phyloP scores from a whole-genome alignment of 1,140 invertebrate species.

The Drosophila albomicans region DNA sequence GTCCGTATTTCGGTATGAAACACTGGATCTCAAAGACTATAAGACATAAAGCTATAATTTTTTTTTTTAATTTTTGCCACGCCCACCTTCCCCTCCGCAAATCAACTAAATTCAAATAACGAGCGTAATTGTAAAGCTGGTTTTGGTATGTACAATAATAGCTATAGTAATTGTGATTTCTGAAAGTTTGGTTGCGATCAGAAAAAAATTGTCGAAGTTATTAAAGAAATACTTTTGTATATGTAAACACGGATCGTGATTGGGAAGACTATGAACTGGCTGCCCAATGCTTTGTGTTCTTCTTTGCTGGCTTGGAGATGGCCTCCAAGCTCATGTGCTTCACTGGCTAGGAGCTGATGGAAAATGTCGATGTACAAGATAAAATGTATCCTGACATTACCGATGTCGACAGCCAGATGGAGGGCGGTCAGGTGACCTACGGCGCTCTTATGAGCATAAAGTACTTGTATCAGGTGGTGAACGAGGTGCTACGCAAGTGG shows the following conservation, averaged over 20 bases:
- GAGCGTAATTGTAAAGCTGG: too few relatives aligned
- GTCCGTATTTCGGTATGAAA: too few relatives aligned
- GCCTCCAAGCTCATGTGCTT: slow-evolving; percentile 86
- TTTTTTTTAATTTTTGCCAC: too few relatives aligned
- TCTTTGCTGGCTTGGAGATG: slow-evolving; percentile 89
- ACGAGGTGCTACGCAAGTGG: slow-evolving; percentile 77
- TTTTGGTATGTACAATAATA: too few relatives aligned
- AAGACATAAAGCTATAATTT: too few relatives aligned
- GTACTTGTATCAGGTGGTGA: slow-evolving; percentile 85
- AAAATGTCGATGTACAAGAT: slow-evolving; percentile 87
- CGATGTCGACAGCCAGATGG: slow-evolving; percentile 56
- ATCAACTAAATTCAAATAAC: too few relatives aligned
- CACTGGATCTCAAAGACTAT: too few relatives aligned
- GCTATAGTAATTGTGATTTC: too few relatives aligned
- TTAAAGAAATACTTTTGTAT: too few relatives aligned
- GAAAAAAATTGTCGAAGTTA: too few relatives aligned
- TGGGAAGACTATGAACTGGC: slow-evolving; percentile 89
- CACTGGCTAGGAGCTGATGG: slow-evolving; percentile 86
- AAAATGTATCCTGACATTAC: slow-evolving; percentile 87
- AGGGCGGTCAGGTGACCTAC: slow-evolving; percentile 79
- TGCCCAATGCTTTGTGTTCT: slow-evolving; percentile 87
- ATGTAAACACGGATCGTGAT: slow-evolving; percentile 48
- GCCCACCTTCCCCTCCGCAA: too few relatives aligned
- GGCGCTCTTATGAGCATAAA: slow-evolving; percentile 85
- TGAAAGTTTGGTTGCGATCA: too few relatives aligned